Conservation (phyloP, 2,888 invertebrate species). For the Colletes collaris region DNA sequence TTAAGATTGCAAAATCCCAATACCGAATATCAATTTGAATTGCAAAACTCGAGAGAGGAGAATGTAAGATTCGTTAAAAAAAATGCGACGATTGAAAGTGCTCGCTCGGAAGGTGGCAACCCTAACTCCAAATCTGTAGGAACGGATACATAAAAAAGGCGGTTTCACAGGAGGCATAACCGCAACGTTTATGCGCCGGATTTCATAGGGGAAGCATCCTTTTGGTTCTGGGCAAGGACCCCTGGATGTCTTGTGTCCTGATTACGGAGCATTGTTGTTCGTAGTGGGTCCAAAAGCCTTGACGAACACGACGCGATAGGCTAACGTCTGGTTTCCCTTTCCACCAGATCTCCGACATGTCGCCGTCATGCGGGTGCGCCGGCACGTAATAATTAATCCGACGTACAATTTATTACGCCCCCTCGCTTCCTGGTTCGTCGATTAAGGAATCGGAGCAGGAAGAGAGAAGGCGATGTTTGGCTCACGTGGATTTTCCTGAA, state of each 20-base stretch:
- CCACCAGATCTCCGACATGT: slow-evolving; percentile 18
- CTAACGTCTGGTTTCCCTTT: slow-evolving; percentile 1
- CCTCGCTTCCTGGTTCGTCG: slow-evolving; percentile 34
- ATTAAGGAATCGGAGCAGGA: slow-evolving; percentile 47
- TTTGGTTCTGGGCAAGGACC: slow-evolving; percentile 51
- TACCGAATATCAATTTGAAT: no score
- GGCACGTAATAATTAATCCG: slow-evolving; percentile 60
- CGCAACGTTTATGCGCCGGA: slow-evolving; percentile 14
- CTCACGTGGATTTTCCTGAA: no score
- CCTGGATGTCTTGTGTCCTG: slow-evolving; percentile 63
- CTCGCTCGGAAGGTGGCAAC: no score
- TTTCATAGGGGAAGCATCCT: slow-evolving; percentile 53
- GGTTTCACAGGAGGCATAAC: neutral
- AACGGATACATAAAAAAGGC: slow-evolving; percentile 16
- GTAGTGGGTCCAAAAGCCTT: slow-evolving; percentile 30
- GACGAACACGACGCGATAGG: slow-evolving; percentile 21
- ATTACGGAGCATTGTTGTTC: slow-evolving; percentile 64
- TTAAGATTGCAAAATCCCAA: no score
- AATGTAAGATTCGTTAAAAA: neutral
- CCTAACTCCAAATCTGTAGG: neutral
- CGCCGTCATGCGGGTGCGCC: slow-evolving; percentile 62
- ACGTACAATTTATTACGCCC: slow-evolving; percentile 54
- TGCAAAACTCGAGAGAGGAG: no score
- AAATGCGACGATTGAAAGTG: neutral
- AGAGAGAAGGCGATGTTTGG: slow-evolving; percentile 27